Percentiles rank a stretch among this genome's conserved stretches.
Conservation (phyloP, 2,888 invertebrate species). For the Epinotia ramella region DNA sequence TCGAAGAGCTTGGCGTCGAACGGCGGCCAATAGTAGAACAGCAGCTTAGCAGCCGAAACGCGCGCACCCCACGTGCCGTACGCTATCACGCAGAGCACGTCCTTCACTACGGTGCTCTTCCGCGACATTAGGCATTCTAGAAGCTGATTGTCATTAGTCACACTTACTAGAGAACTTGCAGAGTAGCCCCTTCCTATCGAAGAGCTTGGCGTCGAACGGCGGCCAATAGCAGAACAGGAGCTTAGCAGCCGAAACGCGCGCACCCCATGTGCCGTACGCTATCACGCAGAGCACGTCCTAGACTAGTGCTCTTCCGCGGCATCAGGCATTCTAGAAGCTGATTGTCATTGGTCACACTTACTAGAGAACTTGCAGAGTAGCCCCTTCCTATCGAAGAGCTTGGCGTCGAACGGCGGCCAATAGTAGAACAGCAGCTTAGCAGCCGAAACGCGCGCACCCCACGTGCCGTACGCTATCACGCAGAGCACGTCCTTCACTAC, state of each 20-base stretch:
- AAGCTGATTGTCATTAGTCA: constrained; percentile 93
- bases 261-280: constrained; percentile 95
- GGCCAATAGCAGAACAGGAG: constrained; percentile 99
- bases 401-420: constrained; percentile 99
- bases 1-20: constrained; percentile 97
- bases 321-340: constrained; percentile 98
- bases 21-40: constrained; percentile 99
- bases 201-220: constrained; percentile 96
- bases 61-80: constrained; percentile 97
- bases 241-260: constrained; percentile 97
- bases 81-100: constrained; percentile 97
- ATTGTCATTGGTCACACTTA: constrained; percentile 90
- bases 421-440: constrained; percentile 99
- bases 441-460: constrained; percentile 96
- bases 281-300: constrained; percentile 96
- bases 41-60: constrained; percentile 97
- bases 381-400: constrained; percentile 95
- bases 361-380: constrained; percentile 95
- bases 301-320: constrained; percentile 95
- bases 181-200: constrained; percentile 94
- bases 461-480: constrained; percentile 98
- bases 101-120: constrained; percentile 96
- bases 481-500: constrained; percentile 97
- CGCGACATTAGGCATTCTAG: constrained; percentile 98
- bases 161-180: constrained; percentile 93